Evolutionary conservation across 2,113 vertebrate genomes (phyloP).

Genomic region (Channa maculata): DNA sequence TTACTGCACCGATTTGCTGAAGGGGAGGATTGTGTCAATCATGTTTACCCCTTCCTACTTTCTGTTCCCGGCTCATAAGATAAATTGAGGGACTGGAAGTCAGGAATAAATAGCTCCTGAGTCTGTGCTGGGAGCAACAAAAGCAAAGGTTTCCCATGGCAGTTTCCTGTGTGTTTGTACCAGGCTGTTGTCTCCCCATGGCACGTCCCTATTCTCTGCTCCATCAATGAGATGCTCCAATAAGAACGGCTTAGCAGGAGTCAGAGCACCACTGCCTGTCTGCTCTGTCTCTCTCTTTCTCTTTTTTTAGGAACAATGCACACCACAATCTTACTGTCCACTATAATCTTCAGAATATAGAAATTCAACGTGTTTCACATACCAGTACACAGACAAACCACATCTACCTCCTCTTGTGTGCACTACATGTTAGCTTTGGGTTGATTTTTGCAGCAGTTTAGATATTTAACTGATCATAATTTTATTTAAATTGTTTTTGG

Average conservation of each 20-base stretch:
- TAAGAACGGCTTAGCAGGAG: constrained; percentile 26
- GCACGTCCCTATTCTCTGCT: constrained; percentile 26
- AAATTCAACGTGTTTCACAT: constrained; percentile 10
- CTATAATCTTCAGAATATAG: constrained; percentile 21
- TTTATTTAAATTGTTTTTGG: not conserved
- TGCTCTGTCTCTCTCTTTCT: not conserved
- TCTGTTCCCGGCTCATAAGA: constrained; percentile 38
- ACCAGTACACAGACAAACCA: not conserved
- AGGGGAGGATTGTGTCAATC: not conserved
- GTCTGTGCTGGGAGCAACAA: not conserved
- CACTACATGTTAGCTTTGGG: not conserved
- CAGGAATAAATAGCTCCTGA: constrained; percentile 10
- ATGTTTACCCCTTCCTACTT: not conserved
- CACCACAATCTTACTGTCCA: constrained; percentile 10
- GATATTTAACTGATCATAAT: not conserved
- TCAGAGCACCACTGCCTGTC: constrained; percentile 8
- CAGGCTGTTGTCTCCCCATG: not conserved
- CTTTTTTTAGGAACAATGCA: not conserved
- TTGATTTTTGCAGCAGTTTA: not conserved
- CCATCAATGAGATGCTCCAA: constrained; percentile 1
- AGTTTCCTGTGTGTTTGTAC: constrained; percentile 31
- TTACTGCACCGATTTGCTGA: constrained; percentile 3
- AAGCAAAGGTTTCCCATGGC: constrained; percentile 24
- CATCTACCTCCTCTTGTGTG: not conserved
- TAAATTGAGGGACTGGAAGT: constrained; percentile 13